These are phyloP conservation scores for Fukomys damarensis DNA, from an alignment of 2,113 vertebrate species.

Conservation along the genomic window DNA sequence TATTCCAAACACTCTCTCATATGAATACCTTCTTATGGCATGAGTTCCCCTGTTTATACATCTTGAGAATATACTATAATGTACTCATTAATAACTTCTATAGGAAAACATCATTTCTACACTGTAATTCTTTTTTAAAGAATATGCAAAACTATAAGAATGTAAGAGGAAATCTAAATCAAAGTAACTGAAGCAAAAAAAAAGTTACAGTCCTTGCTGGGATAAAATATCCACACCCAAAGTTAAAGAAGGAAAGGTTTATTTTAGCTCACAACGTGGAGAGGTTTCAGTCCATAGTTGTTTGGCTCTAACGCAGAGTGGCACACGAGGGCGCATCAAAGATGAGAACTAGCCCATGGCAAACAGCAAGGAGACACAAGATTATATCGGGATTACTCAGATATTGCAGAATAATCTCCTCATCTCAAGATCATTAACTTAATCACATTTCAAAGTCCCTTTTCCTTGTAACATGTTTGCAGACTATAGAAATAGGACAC, in stretches of 20 bases:
- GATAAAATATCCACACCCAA: neutral
- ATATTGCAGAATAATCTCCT: neutral
- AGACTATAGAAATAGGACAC: neutral
- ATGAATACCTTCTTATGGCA: neutral
- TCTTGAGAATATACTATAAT: neutral
- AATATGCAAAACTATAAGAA: neutral
- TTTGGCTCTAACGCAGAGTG: neutral
- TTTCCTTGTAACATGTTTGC: neutral
- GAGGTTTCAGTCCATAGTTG: neutral
- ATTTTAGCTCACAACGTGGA: neutral
- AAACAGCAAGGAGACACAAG: neutral
- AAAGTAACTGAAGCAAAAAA: neutral
- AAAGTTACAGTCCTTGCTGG: neutral
- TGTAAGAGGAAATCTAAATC: neutral
- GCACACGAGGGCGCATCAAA: neutral
- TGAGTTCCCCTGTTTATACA: neutral
- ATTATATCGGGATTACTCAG: neutral
- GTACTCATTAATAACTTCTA: neutral
- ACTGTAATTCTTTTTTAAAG: neutral
- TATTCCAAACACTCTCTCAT: neutral
- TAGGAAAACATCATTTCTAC: neutral
- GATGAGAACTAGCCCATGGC: neutral
- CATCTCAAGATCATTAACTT: neutral
- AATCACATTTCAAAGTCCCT: neutral
- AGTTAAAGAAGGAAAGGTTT: neutral